Conservation (phyloP, 2,113 vertebrate species). For the Thymallus thymallus region DNA sequence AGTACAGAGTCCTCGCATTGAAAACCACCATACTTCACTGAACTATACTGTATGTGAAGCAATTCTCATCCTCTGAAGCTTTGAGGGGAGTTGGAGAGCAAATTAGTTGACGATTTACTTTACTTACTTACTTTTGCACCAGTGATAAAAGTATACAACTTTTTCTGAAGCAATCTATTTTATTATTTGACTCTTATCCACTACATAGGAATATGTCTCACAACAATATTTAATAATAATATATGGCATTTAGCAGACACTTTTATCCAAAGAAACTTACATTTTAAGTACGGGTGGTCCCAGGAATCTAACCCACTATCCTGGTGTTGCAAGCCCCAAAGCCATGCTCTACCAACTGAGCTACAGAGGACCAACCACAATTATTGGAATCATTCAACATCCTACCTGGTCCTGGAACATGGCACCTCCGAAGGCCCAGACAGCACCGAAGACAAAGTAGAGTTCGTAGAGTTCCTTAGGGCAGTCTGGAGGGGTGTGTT, state of each 20-base stretch:
- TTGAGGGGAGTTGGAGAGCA: neutral
- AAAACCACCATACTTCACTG: neutral
- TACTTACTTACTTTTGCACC: constrained; percentile 21
- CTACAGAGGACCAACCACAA: constrained; percentile 1
- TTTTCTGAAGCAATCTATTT: no score
- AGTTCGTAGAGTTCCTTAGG: constrained; percentile 91
- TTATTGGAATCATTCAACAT: constrained; percentile 4
- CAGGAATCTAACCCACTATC: no score
- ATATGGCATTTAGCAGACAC: no score
- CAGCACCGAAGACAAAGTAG: constrained; percentile 91
- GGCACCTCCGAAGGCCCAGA: constrained; percentile 94
- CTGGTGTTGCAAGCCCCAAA: no score
- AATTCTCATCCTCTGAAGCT: neutral
- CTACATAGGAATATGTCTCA: no score
- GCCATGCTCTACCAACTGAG: no score
- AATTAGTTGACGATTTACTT: neutral
- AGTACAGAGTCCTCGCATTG: neutral
- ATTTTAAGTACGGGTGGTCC: no score
- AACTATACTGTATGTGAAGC: neutral
- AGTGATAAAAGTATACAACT: neutral
- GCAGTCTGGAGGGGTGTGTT: constrained; percentile 83
- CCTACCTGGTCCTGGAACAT: constrained; percentile 93
- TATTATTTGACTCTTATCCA: no score
- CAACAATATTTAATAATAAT: no score
- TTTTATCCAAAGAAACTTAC: no score